Evolutionary conservation across 2,113 vertebrate genomes (phyloP), one percentile per base, ranked within the genome.

Genomic region (Mirounga angustirostris): DNA sequence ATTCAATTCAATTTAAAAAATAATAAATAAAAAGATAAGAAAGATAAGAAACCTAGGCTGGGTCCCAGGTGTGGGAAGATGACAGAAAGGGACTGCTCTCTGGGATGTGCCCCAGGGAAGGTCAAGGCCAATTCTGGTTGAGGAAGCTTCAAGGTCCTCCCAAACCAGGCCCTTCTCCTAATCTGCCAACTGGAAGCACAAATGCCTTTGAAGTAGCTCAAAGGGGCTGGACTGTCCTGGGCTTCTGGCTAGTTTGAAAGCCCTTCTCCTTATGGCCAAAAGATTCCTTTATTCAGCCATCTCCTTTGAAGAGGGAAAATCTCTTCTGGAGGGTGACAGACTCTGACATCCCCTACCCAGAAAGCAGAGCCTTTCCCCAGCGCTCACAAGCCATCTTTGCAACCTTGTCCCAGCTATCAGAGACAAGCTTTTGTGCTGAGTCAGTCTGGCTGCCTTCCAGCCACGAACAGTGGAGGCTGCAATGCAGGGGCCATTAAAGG

Each of bases 361-460:
- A 74, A 83, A 86, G 24, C 26, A 69, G 15, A 46, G 26, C 79
- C 52, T 67, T 56, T 28, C 67, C 36, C n/a, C 3, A 50, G 78
- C 11, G 43, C 10, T 83, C 26, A n/a, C 33, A 69, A 61, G 26
- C 59, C 3, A 22, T 88, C 89, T 83, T 10, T 46, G 67, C 69
- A 92, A 67, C 76, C 78, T 73, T 85, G 89, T 89, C 93, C 87
- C 19, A 1, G 82, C 92, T 69, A 50, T 40, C 30, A 1, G 65
- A 95, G 84, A 65, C 1, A 1, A 90, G 97, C 78, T 87, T 95
- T 98, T 97, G 97, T 98, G 98, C 98, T 40, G 94, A 99, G 98
- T 99, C 99, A 99, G 98, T 98, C 22, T 98, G 95, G 97, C 92
- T 4, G 30, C 76, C 87, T 97, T 97, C 98, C 97, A 98, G 98